Conservation (phyloP, 2,113 vertebrate species). For the Campylomormyrus numenius region DNA sequence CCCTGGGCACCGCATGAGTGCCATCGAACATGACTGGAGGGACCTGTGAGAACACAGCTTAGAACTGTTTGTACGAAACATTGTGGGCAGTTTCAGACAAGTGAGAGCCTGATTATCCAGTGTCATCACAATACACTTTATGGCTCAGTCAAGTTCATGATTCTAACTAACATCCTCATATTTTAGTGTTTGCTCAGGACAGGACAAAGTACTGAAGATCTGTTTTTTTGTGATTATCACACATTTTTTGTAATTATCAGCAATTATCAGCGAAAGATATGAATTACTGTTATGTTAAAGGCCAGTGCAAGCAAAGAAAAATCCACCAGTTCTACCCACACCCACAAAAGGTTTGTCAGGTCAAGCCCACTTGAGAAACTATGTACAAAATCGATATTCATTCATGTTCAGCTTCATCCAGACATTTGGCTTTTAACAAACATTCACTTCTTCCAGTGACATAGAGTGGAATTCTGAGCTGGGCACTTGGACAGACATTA, state of each 20-base stretch:
- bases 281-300: not conserved
- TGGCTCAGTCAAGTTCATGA: not conserved
- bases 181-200: not conserved
- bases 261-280: not conserved
- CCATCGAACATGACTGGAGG: not conserved
- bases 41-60: not conserved
- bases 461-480: constrained; percentile 57
- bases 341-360: constrained; percentile 41
- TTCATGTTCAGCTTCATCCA: constrained; percentile 47
- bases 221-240: not conserved
- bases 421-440: constrained; percentile 43
- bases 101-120: not conserved
- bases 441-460: constrained; percentile 39
- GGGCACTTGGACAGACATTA: constrained; percentile 45
- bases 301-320: constrained; percentile 21
- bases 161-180: not conserved
- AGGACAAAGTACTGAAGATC: not conserved
- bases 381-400: constrained; percentile 59
- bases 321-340: constrained; percentile 35
- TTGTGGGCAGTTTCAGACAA: not conserved
- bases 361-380: constrained; percentile 51
- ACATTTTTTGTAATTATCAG: not conserved
- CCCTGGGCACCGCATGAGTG: too few relatives aligned
- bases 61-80: not conserved
- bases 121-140: not conserved